Percentiles rank a stretch among this genome's conserved stretches.
phyloP scores from a whole-genome alignment of 2,113 vertebrate species.

The Balaeniceps rex region DNA sequence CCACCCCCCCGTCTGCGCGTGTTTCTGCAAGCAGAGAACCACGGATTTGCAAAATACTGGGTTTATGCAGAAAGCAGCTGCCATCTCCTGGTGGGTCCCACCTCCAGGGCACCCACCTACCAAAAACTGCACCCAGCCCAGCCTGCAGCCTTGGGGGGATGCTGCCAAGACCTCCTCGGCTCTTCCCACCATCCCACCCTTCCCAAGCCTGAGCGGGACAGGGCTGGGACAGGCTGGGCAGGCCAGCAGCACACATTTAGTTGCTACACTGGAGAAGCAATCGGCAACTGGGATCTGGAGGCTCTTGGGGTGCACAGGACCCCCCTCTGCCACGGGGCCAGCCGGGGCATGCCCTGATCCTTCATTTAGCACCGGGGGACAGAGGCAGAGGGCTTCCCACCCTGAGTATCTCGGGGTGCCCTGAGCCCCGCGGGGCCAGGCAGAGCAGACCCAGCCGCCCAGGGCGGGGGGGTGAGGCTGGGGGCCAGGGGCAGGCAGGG shows the following conservation, averaged over 20 bases:
- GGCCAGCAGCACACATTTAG: neutral
- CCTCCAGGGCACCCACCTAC: rapidly evolving
- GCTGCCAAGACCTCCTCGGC: neutral
- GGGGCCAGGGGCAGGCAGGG: neutral
- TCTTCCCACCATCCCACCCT: neutral
- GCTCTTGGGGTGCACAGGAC: rapidly evolving
- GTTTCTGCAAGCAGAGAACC: rapidly evolving
- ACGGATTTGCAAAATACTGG: rapidly evolving
- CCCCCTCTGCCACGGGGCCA: neutral
- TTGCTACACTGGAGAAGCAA: neutral
- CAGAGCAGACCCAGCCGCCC: neutral
- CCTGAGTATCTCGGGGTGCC: neutral
- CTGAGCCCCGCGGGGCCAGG: neutral
- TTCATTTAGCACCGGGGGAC: rapidly evolving
- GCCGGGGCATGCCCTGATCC: neutral
- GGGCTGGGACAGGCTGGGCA: neutral
- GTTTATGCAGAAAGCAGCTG: neutral
- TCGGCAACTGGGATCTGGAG: neutral
- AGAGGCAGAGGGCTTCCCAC: neutral
- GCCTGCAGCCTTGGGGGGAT: neutral
- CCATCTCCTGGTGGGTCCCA: neutral
- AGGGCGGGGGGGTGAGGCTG: neutral
- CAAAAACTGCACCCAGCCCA: neutral
- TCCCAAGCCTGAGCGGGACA: rapidly evolving
- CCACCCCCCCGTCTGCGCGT: rapidly evolving